A percentile compares a stretch with the other conserved stretches of the same genome.
Conservation (phyloP, 2,113 vertebrate species). For the Melanerpes aurifrons region DNA sequence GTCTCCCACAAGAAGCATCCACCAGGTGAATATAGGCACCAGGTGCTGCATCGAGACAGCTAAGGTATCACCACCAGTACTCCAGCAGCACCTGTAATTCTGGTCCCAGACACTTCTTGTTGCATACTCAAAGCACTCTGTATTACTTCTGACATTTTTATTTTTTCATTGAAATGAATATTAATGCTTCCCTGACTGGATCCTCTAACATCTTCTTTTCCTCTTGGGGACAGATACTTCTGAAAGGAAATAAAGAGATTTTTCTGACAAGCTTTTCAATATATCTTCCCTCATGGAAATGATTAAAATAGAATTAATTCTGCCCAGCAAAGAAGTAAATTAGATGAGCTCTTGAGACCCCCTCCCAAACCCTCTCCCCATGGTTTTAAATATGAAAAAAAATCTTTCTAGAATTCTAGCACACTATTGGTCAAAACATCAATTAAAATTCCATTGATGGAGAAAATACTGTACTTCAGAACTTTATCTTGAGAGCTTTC, state of each 20-base stretch:
- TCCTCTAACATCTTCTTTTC: conserved; percentile 61
- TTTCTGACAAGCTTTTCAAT: conserved; percentile 6
- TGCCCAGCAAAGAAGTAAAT: not conserved
- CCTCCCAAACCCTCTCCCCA: not conserved
- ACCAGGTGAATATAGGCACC: not conserved
- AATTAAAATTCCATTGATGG: not conserved
- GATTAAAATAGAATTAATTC: not conserved
- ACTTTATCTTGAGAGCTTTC: not conserved
- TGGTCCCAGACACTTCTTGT: not conserved
- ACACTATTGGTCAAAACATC: not conserved
- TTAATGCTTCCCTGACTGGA: not conserved
- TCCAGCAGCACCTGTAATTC: not conserved
- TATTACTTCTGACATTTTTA: not conserved
- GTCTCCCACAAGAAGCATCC: not conserved
- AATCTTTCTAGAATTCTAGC: not conserved
- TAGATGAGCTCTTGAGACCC: not conserved
- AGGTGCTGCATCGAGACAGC: not conserved
- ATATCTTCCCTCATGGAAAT: not conserved
- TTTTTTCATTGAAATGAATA: not conserved
- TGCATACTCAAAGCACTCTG: not conserved
- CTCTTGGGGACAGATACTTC: conserved; percentile 62
- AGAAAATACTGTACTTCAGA: not conserved
- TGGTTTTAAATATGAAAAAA: not conserved
- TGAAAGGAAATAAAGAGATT: conserved; percentile 67
- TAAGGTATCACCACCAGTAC: not conserved